phyloP scores from a whole-genome alignment of 2,797 vertebrate genomes.

The Xyrichtys novacula region DNA sequence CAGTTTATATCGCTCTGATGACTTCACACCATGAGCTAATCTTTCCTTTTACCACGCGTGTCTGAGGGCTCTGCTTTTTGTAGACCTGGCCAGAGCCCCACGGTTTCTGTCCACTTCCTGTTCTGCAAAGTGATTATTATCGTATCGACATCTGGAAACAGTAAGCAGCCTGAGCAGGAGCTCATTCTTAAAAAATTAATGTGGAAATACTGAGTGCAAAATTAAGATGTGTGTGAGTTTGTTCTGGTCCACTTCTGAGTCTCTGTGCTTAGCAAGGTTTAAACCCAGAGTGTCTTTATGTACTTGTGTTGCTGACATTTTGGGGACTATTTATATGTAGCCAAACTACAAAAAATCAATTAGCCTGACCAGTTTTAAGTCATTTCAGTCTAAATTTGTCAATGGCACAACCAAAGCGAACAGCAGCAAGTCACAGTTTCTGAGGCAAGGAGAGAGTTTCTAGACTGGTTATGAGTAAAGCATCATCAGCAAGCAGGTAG shows the following conservation, averaged over 20 bases:
- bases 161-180: constrained; percentile 35
- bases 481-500: too few relatives aligned
- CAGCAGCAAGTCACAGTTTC: too few relatives aligned
- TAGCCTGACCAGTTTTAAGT: too few relatives aligned
- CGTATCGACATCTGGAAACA: constrained; percentile 68
- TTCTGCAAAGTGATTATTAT: constrained; percentile 23
- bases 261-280: not conserved
- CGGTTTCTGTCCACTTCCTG: constrained; percentile 43
- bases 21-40: constrained; percentile 74
- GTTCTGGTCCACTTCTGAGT: not conserved
- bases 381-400: too few relatives aligned
- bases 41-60: constrained; percentile 63
- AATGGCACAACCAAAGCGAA: too few relatives aligned
- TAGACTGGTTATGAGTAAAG: too few relatives aligned
- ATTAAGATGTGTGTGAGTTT: constrained; percentile 2
- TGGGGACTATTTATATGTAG: not conserved
- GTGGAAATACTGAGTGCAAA: constrained; percentile 37
- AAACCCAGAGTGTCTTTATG: not conserved
- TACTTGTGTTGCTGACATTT: not conserved
- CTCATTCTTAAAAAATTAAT: constrained; percentile 10
- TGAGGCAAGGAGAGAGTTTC: too few relatives aligned
- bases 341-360: too few relatives aligned
- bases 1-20: constrained; percentile 63
- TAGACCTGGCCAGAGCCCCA: constrained; percentile 34
- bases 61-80: constrained; percentile 53